Evolutionary conservation across 2,113 vertebrate genomes (phyloP).

Genomic region (Tetrax tetrax): DNA sequence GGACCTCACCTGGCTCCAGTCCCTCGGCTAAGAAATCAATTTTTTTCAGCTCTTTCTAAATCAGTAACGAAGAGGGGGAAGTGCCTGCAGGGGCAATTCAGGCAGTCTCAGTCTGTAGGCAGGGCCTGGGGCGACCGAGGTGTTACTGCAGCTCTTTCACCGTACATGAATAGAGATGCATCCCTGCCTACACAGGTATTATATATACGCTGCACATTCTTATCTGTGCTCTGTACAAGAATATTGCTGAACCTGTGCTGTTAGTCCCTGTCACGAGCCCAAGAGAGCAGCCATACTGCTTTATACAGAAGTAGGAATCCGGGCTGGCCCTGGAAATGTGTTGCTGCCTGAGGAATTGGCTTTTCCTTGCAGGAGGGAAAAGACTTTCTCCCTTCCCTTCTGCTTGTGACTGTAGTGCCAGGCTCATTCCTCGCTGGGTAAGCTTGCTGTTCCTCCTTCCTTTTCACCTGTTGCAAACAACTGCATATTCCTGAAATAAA

Average conservation of each 20-base stretch:
- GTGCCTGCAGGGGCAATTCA: not conserved
- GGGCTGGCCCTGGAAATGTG: not conserved
- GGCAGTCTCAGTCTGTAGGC: not conserved
- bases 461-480: not conserved
- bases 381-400: not conserved
- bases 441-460: not conserved
- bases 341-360: not conserved
- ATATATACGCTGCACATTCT: rapidly evolving
- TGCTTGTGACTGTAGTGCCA: not conserved
- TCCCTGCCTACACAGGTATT: not conserved
- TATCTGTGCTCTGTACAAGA: rapidly evolving
- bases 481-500: not conserved
- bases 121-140: not conserved
- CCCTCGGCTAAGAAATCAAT: not conserved
- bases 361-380: not conserved
- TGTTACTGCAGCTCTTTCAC: not conserved
- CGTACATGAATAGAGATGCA: rapidly evolving
- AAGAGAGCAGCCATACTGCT: not conserved
- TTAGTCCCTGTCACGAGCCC: not conserved
- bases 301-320: not conserved
- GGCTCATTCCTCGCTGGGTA: not conserved
- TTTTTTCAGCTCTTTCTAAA: not conserved
- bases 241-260: not conserved
- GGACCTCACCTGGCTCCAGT: not conserved
- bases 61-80: not conserved